phyloP scores from a whole-genome alignment of 2,888 invertebrate genomes.

The Lasioglossum lativentre region DNA sequence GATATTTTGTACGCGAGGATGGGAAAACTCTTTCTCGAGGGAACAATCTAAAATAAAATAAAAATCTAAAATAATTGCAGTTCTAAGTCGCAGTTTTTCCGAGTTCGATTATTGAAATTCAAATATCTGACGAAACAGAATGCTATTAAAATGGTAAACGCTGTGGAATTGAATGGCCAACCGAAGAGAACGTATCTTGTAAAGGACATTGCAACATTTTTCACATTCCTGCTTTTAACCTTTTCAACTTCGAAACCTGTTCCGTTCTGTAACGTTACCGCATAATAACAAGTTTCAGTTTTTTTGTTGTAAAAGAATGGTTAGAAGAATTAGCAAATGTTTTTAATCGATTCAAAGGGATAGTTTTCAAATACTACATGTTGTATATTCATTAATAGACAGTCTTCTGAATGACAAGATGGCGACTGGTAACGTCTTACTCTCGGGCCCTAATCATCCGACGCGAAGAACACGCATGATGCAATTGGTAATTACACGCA shows the following conservation, averaged over 20 bases:
- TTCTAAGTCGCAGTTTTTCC: too few species aligned
- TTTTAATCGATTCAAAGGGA: too few species aligned
- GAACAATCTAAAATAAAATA: too few species aligned
- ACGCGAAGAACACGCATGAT: not conserved
- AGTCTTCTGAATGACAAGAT: not conserved
- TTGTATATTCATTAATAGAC: not conserved
- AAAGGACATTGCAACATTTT: constrained; percentile 13
- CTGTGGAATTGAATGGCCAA: not conserved
- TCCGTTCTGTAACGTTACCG: not conserved
- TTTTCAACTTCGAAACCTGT: constrained; percentile 16
- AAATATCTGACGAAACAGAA: not conserved
- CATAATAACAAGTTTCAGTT: not conserved
- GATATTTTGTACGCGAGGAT: not conserved
- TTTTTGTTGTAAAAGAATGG: not conserved
- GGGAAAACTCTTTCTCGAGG: not conserved
- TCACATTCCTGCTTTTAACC: not conserved
- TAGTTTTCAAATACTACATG: not conserved
- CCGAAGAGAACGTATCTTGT: not conserved
- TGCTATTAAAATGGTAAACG: not conserved
- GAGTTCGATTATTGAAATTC: not conserved
- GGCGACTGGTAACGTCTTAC: not conserved
- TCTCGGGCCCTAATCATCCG: not conserved
- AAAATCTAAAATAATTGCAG: too few species aligned
- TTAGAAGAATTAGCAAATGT: too few species aligned
- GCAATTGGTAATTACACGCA: constrained; percentile 13